phyloP scores from a whole-genome alignment of 2,888 invertebrate species.

The Ischnura elegans region DNA sequence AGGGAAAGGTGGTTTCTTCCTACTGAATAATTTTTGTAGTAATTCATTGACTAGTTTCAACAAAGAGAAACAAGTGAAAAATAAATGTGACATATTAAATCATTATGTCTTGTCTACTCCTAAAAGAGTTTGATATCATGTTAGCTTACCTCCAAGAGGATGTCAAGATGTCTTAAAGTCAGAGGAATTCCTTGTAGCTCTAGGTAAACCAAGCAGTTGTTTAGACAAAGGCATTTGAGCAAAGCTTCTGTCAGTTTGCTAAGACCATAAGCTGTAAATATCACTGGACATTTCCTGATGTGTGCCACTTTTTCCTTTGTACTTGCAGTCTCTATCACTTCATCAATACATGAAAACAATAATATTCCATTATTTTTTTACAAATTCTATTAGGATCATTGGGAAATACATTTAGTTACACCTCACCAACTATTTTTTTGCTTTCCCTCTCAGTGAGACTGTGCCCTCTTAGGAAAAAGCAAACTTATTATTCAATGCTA shows the following conservation, averaged over 20 bases:
- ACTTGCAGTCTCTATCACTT: background rate
- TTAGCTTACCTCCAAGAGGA: background rate
- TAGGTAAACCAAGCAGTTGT: background rate
- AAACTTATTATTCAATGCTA: too few relatives aligned
- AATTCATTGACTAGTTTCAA: too few relatives aligned
- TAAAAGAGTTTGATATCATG: background rate
- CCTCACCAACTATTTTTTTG: background rate
- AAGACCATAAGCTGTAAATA: background rate
- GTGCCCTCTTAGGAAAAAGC: too few relatives aligned
- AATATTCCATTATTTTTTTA: background rate
- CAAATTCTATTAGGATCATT: background rate
- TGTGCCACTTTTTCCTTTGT: background rate
- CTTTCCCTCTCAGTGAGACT: too few relatives aligned
- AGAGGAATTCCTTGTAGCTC: constrained; percentile 3
- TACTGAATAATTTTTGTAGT: too few relatives aligned
- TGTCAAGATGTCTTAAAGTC: background rate
- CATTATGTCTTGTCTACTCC: too few relatives aligned
- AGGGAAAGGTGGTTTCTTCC: too few relatives aligned
- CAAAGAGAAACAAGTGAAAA: too few relatives aligned
- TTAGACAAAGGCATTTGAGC: background rate
- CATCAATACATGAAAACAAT: background rate
- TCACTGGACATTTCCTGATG: background rate
- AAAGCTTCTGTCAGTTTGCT: background rate
- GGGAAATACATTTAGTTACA: too few relatives aligned
- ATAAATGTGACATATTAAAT: too few relatives aligned